These are phyloP conservation scores for Salvelinus fontinalis DNA, from an alignment of 2,113 vertebrate genomes.

Conservation along the genomic window DNA sequence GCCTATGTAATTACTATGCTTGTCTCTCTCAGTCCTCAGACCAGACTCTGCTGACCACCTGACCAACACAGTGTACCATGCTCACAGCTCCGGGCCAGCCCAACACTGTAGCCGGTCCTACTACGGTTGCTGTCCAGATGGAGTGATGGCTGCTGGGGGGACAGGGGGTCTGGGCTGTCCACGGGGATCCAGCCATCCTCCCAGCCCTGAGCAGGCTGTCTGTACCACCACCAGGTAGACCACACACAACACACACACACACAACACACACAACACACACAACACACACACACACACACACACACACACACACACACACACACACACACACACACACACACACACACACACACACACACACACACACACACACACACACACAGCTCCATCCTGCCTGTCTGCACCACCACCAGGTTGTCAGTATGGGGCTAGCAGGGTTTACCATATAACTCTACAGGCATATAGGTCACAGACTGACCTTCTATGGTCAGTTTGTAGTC, in stretches of 20 bases:
- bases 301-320: no score
- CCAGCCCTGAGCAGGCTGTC: background rate
- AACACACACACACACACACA: no score
- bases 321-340: no score
- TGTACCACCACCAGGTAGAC: background rate
- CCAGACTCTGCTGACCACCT: slow-evolving; percentile 40
- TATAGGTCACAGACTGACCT: background rate
- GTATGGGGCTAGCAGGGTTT: background rate
- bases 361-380: no score
- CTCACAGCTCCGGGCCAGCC: slow-evolving; percentile 19
- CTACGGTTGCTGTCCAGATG: slow-evolving; percentile 81
- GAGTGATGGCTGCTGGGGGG: slow-evolving; percentile 65
- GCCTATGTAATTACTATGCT: background rate
- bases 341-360: no score
- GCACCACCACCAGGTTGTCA: background rate
- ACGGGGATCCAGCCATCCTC: background rate
- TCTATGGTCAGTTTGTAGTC: no score
- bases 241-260: background rate
- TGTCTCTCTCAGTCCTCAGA: slow-evolving; percentile 20
- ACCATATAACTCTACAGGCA: no score
- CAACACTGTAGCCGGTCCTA: slow-evolving; percentile 65
- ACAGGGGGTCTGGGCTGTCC: slow-evolving; percentile 75
- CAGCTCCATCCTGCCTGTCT: background rate
- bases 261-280: no score
- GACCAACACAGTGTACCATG: slow-evolving; percentile 50